A percentile compares a stretch with the other conserved stretches of the same genome.
phyloP scores from a whole-genome alignment of 2,797 vertebrate genomes.

The Tragelaphus eurycerus region DNA sequence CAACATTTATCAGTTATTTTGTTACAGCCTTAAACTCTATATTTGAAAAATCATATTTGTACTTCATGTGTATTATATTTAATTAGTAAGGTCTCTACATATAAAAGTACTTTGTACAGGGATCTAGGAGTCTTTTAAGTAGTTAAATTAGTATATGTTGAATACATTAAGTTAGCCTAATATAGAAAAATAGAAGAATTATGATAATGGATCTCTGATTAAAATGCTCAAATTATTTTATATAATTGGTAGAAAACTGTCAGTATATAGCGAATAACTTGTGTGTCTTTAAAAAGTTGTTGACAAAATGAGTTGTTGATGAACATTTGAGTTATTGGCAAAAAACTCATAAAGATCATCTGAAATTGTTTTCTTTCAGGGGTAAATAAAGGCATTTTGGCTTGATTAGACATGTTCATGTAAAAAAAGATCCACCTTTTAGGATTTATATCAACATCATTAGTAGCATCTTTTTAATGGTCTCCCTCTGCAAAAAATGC shows the following conservation, averaged over 20 bases:
- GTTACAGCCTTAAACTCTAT: neutral
- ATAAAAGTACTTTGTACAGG: neutral
- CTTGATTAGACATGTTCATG: slow-evolving; percentile 68
- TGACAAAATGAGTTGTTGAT: neutral
- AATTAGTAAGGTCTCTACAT: neutral
- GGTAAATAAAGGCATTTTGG: slow-evolving; percentile 73
- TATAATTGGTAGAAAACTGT: neutral
- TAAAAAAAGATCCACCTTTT: slow-evolving; percentile 58
- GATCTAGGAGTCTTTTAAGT: neutral
- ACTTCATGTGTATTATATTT: neutral
- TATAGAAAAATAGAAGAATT: slow-evolving; percentile 1
- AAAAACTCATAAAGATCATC: slow-evolving; percentile 41
- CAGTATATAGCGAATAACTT: neutral
- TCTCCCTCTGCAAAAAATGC: slow-evolving; percentile 51
- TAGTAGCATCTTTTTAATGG: slow-evolving; percentile 50
- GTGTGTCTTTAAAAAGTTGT: neutral
- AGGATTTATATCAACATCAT: slow-evolving; percentile 48
- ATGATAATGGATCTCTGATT: neutral
- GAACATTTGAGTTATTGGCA: slow-evolving; percentile 1
- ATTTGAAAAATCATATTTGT: neutral
- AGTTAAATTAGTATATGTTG: neutral
- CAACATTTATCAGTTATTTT: slow-evolving; percentile 3
- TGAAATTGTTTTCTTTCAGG: slow-evolving; percentile 46
- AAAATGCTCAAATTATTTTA: neutral
- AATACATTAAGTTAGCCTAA: neutral